phyloP scores from a whole-genome alignment of 1,140 invertebrate species.

The Scaptomyza montana region DNA sequence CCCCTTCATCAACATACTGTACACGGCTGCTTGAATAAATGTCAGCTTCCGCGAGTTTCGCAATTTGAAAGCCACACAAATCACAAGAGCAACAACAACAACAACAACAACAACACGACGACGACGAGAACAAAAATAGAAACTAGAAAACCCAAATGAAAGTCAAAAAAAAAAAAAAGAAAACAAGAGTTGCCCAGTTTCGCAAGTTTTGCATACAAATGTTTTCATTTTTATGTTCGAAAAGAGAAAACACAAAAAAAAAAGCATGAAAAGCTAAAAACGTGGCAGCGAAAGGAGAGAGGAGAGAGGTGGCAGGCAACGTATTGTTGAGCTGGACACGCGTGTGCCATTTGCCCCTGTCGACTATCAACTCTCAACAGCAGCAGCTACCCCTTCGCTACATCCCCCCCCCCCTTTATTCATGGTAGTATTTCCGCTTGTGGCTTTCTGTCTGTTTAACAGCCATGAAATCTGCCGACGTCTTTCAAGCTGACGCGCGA shows the following conservation, averaged over 20 bases:
- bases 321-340: slow-evolving; percentile 4
- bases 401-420: too few relatives aligned
- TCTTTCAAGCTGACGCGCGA: neutral
- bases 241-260: neutral
- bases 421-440: neutral
- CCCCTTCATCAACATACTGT: neutral
- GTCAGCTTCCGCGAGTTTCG: slow-evolving; percentile 78
- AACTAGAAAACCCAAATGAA: slow-evolving; percentile 25
- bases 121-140: slow-evolving; percentile 4
- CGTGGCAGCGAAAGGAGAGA: too few relatives aligned
- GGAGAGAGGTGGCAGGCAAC: too few relatives aligned
- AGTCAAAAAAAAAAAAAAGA: slow-evolving; percentile 44
- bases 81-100: slow-evolving; percentile 57
- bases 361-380: neutral
- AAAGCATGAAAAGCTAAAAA: neutral
- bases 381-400: neutral
- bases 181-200: slow-evolving; percentile 39
- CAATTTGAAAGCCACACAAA: slow-evolving; percentile 81
- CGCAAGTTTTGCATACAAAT: slow-evolving; percentile 64
- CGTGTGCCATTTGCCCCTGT: neutral
- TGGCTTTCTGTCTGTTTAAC: slow-evolving; percentile 19
- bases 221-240: slow-evolving; percentile 43
- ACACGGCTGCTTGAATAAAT: slow-evolving; percentile 63
- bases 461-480: slow-evolving; percentile 15
- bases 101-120: slow-evolving; percentile 24